phyloP scores from a whole-genome alignment of 2,888 invertebrate genomes.

The Taphrorychus bicolor region DNA sequence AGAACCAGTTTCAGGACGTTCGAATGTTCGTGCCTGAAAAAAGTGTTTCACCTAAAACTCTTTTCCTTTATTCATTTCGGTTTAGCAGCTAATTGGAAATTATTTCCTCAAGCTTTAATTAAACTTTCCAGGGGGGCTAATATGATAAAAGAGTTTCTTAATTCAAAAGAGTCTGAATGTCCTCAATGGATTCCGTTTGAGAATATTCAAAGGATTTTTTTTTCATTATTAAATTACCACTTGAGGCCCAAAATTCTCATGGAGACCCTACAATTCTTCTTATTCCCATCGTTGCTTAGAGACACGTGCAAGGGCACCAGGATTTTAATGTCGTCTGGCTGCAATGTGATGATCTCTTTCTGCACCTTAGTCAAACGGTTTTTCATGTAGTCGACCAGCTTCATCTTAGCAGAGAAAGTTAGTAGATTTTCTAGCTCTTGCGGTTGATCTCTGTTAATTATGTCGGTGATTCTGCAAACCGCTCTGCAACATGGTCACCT shows the following conservation, averaged over 20 bases:
- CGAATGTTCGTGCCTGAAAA: conserved; percentile 37
- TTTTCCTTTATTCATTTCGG: too few species aligned
- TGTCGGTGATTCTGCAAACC: conserved; percentile 57
- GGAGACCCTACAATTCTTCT: conserved; percentile 50
- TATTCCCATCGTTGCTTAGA: conserved; percentile 44
- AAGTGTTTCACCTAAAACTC: neutral
- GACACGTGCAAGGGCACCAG: conserved; percentile 55
- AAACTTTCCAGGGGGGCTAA: too few species aligned
- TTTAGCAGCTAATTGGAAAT: too few species aligned
- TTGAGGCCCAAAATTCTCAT: conserved; percentile 57
- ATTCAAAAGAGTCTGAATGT: neutral
- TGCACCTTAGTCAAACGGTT: conserved; percentile 51
- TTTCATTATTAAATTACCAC: too few species aligned
- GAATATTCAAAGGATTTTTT: neutral
- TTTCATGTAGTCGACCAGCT: conserved; percentile 51
- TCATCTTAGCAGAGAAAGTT: conserved; percentile 48
- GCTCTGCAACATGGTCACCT: conserved; percentile 47
- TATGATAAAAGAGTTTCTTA: neutral
- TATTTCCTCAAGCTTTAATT: too few species aligned
- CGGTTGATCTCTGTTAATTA: conserved; percentile 53
- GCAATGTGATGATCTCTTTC: conserved; percentile 53
- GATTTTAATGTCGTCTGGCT: conserved; percentile 57
- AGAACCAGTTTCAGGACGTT: conserved; percentile 52
- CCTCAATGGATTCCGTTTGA: too few species aligned
- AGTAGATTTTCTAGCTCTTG: conserved; percentile 52